Percentiles rank a stretch among this genome's conserved stretches.
Evolutionary conservation across 2,888 invertebrate species (phyloP).

Genomic region (Leptarthrus brevirostris): DNA sequence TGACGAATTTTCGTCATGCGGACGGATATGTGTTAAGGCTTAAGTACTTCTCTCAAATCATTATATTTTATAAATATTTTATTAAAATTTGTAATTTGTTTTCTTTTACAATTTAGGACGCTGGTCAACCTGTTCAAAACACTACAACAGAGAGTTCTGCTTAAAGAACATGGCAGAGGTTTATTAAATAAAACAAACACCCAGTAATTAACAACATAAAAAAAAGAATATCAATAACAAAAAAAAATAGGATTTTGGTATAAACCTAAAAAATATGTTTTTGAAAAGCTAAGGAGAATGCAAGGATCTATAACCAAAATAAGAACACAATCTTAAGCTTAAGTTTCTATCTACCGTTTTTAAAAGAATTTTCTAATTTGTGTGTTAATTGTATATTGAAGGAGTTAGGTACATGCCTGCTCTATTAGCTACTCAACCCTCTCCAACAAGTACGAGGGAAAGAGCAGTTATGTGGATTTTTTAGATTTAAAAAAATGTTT

Average conservation of each 20-base stretch:
- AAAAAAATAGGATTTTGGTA: conserved; percentile 22
- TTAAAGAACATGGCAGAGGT: too few species aligned
- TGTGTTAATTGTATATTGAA: neutral
- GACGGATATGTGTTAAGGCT: too few species aligned
- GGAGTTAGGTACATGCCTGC: too few species aligned
- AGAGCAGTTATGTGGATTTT: too few species aligned
- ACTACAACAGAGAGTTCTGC: conserved; percentile 68
- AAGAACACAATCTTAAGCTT: conserved; percentile 20
- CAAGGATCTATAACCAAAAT: conserved; percentile 8
- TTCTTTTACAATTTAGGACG: conserved; percentile 58
- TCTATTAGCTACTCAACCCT: too few species aligned
- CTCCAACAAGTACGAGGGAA: too few species aligned
- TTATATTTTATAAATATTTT: too few species aligned
- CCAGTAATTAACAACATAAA: conserved; percentile 30
- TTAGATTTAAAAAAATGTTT: neutral
- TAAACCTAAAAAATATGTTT: neutral
- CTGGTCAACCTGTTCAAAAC: conserved; percentile 67
- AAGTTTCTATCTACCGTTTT: conserved; percentile 4
- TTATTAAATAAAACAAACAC: too few species aligned
- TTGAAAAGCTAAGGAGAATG: neutral
- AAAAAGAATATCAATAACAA: conserved; percentile 54
- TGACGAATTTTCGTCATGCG: too few species aligned
- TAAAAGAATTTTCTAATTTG: neutral
- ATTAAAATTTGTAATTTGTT: neutral
- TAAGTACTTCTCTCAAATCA: too few species aligned